Percentiles rank a stretch among this genome's conserved stretches.
phyloP scores from a whole-genome alignment of 2,113 vertebrate species.

The Cairina moschata region DNA sequence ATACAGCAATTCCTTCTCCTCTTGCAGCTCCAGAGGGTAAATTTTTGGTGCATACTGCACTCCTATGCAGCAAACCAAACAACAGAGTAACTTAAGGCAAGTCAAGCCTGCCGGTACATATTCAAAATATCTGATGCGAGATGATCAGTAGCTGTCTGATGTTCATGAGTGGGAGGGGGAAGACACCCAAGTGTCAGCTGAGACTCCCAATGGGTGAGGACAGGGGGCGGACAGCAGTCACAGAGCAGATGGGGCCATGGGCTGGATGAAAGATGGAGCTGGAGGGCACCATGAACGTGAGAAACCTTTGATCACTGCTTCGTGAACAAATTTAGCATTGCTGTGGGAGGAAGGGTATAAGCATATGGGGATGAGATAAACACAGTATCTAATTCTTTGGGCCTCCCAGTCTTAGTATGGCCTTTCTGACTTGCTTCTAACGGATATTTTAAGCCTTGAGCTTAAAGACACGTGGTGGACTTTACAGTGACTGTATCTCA shows the following conservation, averaged over 20 bases:
- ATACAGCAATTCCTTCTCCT: background rate
- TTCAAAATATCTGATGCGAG: background rate
- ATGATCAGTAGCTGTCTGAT: background rate
- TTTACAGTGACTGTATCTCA: background rate
- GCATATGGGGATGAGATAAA: background rate
- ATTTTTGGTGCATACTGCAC: background rate
- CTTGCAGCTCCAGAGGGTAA: background rate
- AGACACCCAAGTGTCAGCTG: background rate
- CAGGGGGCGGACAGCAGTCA: rapidly evolving
- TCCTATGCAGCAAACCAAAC: background rate
- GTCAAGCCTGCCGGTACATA: background rate
- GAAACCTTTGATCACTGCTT: background rate
- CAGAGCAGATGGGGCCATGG: background rate
- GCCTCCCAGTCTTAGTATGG: background rate
- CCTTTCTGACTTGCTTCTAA: slow-evolving; percentile 15
- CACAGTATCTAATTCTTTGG: background rate
- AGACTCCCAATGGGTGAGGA: background rate
- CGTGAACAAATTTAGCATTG: background rate
- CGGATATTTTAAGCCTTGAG: slow-evolving; percentile 16
- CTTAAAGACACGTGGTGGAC: slow-evolving; percentile 5
- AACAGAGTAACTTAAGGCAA: background rate
- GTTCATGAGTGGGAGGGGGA: background rate
- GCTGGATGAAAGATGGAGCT: background rate
- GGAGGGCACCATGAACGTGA: background rate
- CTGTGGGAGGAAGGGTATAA: background rate